Evolutionary conservation across 2,888 invertebrate species (phyloP).

Genomic region (Chorisops tibialis): DNA sequence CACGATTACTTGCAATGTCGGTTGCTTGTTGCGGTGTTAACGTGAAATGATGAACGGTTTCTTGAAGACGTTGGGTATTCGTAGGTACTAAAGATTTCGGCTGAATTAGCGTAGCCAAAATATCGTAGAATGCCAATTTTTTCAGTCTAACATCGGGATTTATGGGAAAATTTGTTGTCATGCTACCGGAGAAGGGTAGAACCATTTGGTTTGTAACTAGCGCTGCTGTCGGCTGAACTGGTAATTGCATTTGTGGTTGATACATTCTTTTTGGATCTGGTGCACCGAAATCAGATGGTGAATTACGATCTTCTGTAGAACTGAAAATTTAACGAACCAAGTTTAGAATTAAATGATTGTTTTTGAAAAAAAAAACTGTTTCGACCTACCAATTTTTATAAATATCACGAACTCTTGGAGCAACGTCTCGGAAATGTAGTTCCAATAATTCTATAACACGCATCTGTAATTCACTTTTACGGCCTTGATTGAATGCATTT

Average conservation of each 20-base stretch:
- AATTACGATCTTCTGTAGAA: slow-evolving; percentile 25
- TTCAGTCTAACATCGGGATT: slow-evolving; percentile 93
- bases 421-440: slow-evolving; percentile 59
- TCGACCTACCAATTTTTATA: slow-evolving; percentile 41
- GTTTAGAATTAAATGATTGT: not conserved
- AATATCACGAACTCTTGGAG: slow-evolving; percentile 59
- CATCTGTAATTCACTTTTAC: slow-evolving; percentile 74
- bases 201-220: slow-evolving; percentile 52
- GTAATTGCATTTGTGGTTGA: slow-evolving; percentile 31
- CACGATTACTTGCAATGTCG: slow-evolving; percentile 78
- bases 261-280: slow-evolving; percentile 30
- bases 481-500: slow-evolving; percentile 73
- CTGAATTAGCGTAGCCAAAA: slow-evolving; percentile 80
- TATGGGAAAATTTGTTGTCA: slow-evolving; percentile 67
- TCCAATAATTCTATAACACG: slow-evolving; percentile 70
- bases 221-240: slow-evolving; percentile 39
- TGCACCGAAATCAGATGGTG: slow-evolving; percentile 13
- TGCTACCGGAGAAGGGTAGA: slow-evolving; percentile 47
- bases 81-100: slow-evolving; percentile 80
- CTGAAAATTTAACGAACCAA: not conserved
- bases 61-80: slow-evolving; percentile 74
- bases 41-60: slow-evolving; percentile 82
- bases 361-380: not conserved
- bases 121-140: slow-evolving; percentile 88
- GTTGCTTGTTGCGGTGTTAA: slow-evolving; percentile 90